Conservation (phyloP, 2,888 invertebrate species). For the Elegia similella region DNA sequence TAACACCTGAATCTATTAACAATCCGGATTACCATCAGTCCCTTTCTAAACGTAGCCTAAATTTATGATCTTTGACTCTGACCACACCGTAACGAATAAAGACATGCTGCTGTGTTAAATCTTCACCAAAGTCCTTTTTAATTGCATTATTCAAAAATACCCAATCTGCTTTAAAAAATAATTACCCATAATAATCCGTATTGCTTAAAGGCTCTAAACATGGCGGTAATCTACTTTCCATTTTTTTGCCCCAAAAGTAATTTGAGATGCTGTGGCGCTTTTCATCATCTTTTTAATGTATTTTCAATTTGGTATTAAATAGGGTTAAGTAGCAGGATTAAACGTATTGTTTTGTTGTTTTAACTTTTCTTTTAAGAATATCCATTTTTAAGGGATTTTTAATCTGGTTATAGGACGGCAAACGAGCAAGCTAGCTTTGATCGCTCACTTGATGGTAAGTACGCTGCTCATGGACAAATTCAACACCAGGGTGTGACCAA, state of each 20-base stretch:
- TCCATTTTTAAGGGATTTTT: no score
- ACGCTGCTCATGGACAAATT: no score
- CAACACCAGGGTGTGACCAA: no score
- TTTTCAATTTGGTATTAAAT: not conserved
- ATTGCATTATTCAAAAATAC: not conserved
- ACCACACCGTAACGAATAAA: no score
- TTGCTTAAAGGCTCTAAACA: slow-evolving; percentile 3
- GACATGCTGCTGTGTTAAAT: no score
- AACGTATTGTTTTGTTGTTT: not conserved
- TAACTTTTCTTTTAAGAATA: not conserved
- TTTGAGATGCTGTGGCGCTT: not conserved
- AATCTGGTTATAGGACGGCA: no score
- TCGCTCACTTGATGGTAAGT: no score
- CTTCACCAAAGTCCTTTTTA: not conserved
- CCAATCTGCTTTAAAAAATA: slow-evolving; percentile 1
- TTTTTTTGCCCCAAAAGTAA: slow-evolving; percentile 4
- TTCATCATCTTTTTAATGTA: not conserved
- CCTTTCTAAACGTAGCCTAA: no score
- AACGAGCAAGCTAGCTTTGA: no score
- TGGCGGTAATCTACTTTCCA: slow-evolving; percentile 1
- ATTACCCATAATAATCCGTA: slow-evolving; percentile 7
- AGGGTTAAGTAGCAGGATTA: not conserved
- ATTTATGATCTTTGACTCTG: no score
- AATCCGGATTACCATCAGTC: no score
- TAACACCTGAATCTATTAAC: no score